phyloP scores from a whole-genome alignment of 2,888 invertebrate species.

The Exephanes ischioxanthus region DNA sequence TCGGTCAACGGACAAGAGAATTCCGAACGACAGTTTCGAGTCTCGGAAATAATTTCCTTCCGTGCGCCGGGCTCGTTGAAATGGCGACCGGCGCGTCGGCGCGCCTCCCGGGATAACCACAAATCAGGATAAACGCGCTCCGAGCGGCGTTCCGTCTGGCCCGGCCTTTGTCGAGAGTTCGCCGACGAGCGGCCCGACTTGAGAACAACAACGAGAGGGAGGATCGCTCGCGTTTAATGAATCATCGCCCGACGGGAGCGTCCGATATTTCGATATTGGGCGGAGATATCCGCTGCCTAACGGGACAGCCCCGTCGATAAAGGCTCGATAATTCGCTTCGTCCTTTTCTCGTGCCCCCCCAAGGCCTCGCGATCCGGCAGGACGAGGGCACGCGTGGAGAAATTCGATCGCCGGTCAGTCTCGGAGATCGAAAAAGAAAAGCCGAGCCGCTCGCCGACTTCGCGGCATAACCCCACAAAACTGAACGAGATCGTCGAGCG shows the following conservation, averaged over 20 bases:
- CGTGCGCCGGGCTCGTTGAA: slow-evolving; percentile 4
- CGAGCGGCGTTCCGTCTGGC: background rate
- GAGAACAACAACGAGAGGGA: background rate
- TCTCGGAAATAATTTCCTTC: background rate
- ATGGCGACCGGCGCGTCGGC: slow-evolving; percentile 80
- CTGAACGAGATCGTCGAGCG: slow-evolving; percentile 4
- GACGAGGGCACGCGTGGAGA: background rate
- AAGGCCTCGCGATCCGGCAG: background rate
- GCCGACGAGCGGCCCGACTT: background rate
- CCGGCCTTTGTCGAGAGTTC: background rate
- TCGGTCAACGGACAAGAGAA: no score
- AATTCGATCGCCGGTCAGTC: background rate
- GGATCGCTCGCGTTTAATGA: slow-evolving; percentile 1
- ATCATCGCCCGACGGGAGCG: background rate
- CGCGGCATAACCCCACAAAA: slow-evolving; percentile 41
- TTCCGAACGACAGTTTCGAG: no score
- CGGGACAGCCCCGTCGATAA: background rate
- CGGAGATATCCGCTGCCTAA: background rate
- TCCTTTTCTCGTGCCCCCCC: background rate
- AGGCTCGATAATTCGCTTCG: background rate
- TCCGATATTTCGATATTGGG: background rate
- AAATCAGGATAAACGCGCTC: slow-evolving; percentile 67
- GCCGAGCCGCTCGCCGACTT: slow-evolving; percentile 1
- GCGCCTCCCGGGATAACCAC: slow-evolving; percentile 81
- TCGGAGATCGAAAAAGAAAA: slow-evolving; percentile 1